Evolutionary conservation across 2,113 vertebrate species (phyloP).

Genomic region (Zingel zingel): DNA sequence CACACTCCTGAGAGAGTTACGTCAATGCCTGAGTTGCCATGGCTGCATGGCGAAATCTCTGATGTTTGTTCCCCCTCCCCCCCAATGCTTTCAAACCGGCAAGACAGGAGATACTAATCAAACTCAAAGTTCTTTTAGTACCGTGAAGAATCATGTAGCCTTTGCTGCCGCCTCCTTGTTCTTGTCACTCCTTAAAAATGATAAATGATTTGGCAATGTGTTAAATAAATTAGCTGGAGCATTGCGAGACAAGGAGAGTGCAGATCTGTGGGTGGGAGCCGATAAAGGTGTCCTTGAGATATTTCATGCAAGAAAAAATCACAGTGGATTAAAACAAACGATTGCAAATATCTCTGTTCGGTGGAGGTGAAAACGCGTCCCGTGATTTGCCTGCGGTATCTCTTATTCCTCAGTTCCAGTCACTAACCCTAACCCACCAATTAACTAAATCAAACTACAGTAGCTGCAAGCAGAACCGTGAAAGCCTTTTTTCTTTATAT

Average conservation of each 20-base stretch:
- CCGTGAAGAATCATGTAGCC: conserved; percentile 54
- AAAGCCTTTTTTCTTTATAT: background rate
- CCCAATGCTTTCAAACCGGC: conserved; percentile 53
- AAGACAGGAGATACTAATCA: conserved; percentile 64
- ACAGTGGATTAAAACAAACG: conserved; percentile 50
- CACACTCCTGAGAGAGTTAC: conserved; percentile 53
- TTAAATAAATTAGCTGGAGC: conserved; percentile 74
- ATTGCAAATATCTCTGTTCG: conserved; percentile 34
- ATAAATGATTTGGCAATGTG: conserved; percentile 74
- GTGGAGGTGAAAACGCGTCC: conserved; percentile 5
- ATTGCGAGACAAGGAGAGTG: conserved; percentile 45
- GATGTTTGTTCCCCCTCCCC: conserved; percentile 41
- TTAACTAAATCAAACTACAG: background rate
- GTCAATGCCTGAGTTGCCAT: conserved; percentile 56
- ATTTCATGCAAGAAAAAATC: conserved; percentile 50
- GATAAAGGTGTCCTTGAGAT: conserved; percentile 70
- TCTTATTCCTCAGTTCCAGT: background rate
- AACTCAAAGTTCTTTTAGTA: conserved; percentile 58
- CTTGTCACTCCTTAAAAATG: conserved; percentile 75
- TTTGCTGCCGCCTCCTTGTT: conserved; percentile 60
- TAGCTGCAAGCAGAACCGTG: background rate
- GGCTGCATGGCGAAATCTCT: conserved; percentile 52
- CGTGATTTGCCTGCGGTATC: conserved; percentile 16
- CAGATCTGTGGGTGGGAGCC: conserved; percentile 59
- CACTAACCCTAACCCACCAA: too few relatives aligned